Evolutionary conservation across 2,797 vertebrate species (phyloP).

Genomic region (Capromys pilorides): DNA sequence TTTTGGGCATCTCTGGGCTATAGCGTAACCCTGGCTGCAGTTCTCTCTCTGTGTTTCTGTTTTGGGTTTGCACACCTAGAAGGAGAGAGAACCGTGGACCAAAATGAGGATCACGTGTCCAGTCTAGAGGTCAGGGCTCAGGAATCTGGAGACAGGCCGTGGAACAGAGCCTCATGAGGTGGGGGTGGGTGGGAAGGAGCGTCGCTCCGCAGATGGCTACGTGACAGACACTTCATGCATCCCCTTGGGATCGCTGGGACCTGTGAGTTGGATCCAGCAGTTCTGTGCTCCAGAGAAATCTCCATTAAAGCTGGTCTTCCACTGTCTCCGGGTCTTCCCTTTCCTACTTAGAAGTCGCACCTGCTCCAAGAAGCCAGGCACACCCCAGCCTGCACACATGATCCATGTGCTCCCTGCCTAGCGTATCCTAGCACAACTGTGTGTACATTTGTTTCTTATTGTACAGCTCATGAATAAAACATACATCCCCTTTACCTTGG

Average conservation of each 20-base stretch:
- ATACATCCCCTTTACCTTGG: slow-evolving; percentile 66
- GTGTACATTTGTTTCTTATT: slow-evolving; percentile 73
- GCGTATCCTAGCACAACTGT: slow-evolving; percentile 57
- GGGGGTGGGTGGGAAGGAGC: not conserved
- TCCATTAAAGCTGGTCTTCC: not conserved
- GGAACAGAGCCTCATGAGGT: not conserved
- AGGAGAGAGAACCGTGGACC: not conserved
- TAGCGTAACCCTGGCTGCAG: not conserved
- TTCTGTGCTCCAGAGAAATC: not conserved
- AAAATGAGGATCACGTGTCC: not conserved
- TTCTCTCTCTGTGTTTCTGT: not conserved
- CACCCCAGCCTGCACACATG: not conserved
- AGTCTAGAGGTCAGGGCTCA: not conserved
- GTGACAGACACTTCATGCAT: not conserved
- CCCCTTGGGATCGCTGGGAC: not conserved
- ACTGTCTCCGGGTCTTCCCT: not conserved
- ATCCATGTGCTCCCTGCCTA: not conserved
- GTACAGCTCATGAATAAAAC: slow-evolving; percentile 77
- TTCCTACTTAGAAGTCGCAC: not conserved
- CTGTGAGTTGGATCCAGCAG: not conserved
- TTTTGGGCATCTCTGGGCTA: not conserved
- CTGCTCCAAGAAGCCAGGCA: not conserved
- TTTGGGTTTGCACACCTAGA: not conserved
- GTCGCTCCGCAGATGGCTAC: not conserved
- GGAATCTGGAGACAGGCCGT: not conserved